Conservation (phyloP, 1,140 invertebrate genomes). For the Brachionus koreanus region DNA sequence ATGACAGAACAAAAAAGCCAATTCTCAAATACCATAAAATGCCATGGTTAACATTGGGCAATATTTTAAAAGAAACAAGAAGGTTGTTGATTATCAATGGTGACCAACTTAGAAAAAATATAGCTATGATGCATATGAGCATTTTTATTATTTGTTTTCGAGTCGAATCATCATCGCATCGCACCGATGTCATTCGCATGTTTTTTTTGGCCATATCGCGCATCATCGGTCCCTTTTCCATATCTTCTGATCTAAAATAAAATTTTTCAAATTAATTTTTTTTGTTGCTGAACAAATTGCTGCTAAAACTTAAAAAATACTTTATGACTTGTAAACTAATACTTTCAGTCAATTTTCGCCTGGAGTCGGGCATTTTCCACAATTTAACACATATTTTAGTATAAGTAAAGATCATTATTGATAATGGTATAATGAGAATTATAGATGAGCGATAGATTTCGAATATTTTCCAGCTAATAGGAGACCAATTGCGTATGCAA, state of each 20-base stretch:
- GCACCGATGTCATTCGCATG: not conserved
- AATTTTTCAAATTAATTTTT: not conserved
- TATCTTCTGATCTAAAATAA: not conserved
- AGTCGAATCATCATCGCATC: conserved; percentile 22
- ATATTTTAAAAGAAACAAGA: conserved; percentile 64
- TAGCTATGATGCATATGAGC: conserved; percentile 67
- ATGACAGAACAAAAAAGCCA: conserved; percentile 66
- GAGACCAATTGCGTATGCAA: conserved; percentile 64
- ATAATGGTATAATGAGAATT: conserved; percentile 65
- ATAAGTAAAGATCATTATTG: conserved; percentile 68
- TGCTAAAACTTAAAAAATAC: not conserved
- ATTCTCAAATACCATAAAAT: conserved; percentile 65
- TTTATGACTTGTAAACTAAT: not conserved
- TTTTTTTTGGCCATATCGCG: not conserved
- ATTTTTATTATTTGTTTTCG: conserved; percentile 65
- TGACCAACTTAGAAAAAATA: conserved; percentile 69
- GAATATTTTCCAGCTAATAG: conserved; percentile 62
- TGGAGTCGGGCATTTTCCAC: conserved; percentile 56
- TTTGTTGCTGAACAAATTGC: not conserved
- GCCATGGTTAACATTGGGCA: conserved; percentile 62
- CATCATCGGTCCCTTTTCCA: not conserved
- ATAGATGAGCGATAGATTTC: conserved; percentile 68
- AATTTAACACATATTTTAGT: conserved; percentile 67
- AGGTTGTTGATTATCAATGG: conserved; percentile 67
- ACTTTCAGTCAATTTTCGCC: conserved; percentile 13